These are phyloP conservation scores for Geococcyx californianus DNA, from an alignment of 2,113 vertebrate species.

Conservation along the genomic window DNA sequence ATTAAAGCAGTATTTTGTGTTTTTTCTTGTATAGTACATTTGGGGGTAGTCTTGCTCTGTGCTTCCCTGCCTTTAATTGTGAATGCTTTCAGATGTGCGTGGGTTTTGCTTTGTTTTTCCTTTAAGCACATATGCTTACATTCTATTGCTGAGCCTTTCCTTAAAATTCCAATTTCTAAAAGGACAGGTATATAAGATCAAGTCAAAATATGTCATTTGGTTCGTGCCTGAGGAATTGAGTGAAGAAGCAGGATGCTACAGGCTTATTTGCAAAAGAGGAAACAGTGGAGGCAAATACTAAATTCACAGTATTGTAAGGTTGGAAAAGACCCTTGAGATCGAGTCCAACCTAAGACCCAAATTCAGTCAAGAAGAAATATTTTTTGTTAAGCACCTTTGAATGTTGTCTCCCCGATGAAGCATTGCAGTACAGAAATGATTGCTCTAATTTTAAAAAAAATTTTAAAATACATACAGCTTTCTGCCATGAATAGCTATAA, in stretches of 20 bases:
- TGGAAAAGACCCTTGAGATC: too few relatives aligned
- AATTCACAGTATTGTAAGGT: too few relatives aligned
- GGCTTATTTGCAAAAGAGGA: background rate
- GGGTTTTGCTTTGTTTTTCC: background rate
- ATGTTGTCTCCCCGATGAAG: background rate
- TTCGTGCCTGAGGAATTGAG: background rate
- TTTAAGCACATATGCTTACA: background rate
- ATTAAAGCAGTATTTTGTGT: background rate
- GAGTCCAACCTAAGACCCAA: too few relatives aligned
- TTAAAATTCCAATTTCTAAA: background rate
- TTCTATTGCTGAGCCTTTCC: background rate
- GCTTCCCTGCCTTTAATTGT: background rate
- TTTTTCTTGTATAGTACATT: conserved; percentile 33
- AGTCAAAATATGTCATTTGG: background rate
- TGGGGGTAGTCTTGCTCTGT: conserved; percentile 54
- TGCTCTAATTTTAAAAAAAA: background rate
- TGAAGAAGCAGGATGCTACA: background rate
- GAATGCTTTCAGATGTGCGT: background rate
- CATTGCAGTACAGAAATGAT: background rate
- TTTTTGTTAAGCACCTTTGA: background rate
- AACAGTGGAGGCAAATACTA: background rate
- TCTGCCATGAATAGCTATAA: background rate
- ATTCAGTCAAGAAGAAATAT: background rate
- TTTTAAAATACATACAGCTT: background rate
- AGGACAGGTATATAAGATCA: background rate